Evolutionary conservation across 2,888 invertebrate species (phyloP), one percentile per base, ranked within the genome.

Genomic region (Leptinotarsa haldemani): DNA sequence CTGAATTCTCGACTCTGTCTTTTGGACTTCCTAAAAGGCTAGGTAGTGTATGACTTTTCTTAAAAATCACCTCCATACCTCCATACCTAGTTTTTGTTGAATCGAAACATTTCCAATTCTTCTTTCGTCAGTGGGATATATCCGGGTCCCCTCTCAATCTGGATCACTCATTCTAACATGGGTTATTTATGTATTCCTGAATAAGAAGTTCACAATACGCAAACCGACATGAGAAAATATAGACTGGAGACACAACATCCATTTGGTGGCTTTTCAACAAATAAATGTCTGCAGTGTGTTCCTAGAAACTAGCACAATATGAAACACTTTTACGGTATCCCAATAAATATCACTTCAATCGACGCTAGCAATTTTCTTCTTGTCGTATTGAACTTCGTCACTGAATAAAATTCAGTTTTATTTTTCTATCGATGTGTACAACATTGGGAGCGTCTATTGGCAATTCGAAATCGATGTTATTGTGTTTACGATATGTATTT

Each of bases 281-380:
- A 73, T 69, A 73, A 75, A 73, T 52, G 68, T 70, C 70, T 70
- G 65, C 61, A 73, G 70, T 79, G 68, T 76, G 75, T 77, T 74
- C 77, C 67, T 61, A 65, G 66, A 69, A 74, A 75, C 71, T 71
- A 70, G 65, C 58, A 58, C 74, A 48, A 73, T 78, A 79, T 77
- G 75, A 74, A 75, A 80, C 76, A 74, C 73, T 76, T 77, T 75
- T 65, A 73, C 65, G 65, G 65, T 71, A 61, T 67, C 63, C 74
- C 76, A 80, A 81, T 81, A 81, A 81, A 81, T 80, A 80, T 79
- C 76, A 68, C 74, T 79, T 79, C 80, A 74, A 71, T 73, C 75
- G 70, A 70, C 71, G 74, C 74, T 78, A 75, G 78, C 79, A 75
- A 78, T 78, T 80, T 78, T 76, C 78, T 76, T 81, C 76, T 77